Conservation (phyloP, 2,888 invertebrate genomes). For the Chalcis sispes region DNA sequence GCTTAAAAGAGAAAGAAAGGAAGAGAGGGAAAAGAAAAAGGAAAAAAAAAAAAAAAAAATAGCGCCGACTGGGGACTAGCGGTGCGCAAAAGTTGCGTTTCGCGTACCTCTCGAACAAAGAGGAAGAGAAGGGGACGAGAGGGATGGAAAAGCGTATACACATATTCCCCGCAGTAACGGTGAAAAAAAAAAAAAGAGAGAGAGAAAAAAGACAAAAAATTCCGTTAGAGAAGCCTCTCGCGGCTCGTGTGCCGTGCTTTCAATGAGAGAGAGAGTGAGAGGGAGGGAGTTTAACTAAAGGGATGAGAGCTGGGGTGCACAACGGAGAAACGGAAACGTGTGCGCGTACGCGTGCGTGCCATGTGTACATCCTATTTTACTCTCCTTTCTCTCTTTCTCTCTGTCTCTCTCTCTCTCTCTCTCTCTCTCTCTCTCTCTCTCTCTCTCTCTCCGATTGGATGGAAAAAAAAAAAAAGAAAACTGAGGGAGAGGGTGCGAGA, state of each 20-base stretch:
- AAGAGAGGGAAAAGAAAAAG: too few species aligned
- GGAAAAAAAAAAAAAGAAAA: too few species aligned
- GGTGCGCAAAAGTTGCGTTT: background rate
- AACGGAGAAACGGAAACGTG: background rate
- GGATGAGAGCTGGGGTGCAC: too few species aligned
- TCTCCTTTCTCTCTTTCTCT: background rate
- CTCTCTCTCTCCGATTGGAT: background rate
- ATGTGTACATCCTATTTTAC: background rate
- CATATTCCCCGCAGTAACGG: too few species aligned
- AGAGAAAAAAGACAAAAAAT: conserved; percentile 8
- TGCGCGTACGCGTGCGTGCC: background rate
- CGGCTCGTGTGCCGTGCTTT: background rate
- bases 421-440: background rate
- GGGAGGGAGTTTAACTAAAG: too few species aligned
- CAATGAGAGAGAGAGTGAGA: conserved; percentile 12
- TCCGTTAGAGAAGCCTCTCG: conserved; percentile 15
- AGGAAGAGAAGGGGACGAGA: background rate
- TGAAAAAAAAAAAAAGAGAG: too few species aligned
- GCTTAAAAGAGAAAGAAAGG: too few species aligned
- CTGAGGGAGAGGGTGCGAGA: too few species aligned
- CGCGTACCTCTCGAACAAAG: conserved; percentile 1
- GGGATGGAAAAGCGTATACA: background rate
- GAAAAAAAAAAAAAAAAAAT: background rate
- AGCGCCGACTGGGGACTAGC: background rate
- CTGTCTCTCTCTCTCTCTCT: background rate